phyloP scores from a whole-genome alignment of 1,140 invertebrate genomes.

The Euwallacea fornicatus region DNA sequence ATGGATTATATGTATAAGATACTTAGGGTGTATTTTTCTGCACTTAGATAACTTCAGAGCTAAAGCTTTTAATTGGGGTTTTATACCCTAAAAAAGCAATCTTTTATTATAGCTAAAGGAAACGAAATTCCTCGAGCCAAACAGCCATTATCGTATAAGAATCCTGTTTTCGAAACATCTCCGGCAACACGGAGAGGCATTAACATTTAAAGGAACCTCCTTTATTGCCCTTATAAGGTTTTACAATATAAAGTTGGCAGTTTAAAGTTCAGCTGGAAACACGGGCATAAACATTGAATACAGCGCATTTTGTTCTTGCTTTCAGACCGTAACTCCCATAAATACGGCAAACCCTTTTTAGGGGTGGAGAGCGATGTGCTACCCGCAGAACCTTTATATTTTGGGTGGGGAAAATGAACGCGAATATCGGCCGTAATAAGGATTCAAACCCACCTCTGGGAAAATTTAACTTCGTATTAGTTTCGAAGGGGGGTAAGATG shows the following conservation, averaged over 20 bases:
- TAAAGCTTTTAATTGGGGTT: background rate
- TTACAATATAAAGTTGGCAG: slow-evolving; percentile 28
- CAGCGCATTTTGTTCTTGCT: slow-evolving; percentile 30
- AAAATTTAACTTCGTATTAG: slow-evolving; percentile 18
- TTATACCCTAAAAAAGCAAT: too few relatives aligned
- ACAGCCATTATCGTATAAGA: slow-evolving; percentile 11
- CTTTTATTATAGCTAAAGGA: background rate
- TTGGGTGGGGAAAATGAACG: slow-evolving; percentile 6
- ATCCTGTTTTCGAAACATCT: slow-evolving; percentile 9
- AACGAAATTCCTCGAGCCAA: background rate
- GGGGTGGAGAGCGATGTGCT: slow-evolving; percentile 10
- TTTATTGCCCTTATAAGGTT: slow-evolving; percentile 13
- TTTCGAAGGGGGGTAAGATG: background rate
- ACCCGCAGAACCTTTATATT: slow-evolving; percentile 17
- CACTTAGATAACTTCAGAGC: background rate
- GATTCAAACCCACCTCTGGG: slow-evolving; percentile 14
- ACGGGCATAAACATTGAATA: slow-evolving; percentile 29
- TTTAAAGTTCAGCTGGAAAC: slow-evolving; percentile 23
- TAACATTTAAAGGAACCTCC: slow-evolving; percentile 26
- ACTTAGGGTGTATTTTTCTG: background rate
- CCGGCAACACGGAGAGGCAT: background rate
- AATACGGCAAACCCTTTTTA: slow-evolving; percentile 30
- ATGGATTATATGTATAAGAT: background rate
- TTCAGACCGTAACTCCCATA: slow-evolving; percentile 25
- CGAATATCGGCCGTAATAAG: slow-evolving; percentile 20